phyloP scores from a whole-genome alignment of 2,797 vertebrate species.

The Muraenolepis orangiensis region DNA sequence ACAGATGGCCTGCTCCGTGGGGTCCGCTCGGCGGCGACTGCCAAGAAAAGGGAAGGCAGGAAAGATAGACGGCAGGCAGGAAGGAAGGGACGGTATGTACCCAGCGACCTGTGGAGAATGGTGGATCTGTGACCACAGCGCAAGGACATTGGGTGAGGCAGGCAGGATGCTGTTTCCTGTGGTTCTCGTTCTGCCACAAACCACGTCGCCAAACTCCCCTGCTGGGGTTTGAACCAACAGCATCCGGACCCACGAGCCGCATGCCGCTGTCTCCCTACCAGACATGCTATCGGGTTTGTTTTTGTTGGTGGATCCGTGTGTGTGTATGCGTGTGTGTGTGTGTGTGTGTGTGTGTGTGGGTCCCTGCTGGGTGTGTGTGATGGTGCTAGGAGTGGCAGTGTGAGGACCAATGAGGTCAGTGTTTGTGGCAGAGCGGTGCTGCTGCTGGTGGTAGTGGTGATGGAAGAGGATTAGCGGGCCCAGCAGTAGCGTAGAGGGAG shows the following conservation, averaged over 20 bases:
- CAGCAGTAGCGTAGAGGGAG: not conserved
- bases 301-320: not conserved
- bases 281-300: not conserved
- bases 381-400: not conserved
- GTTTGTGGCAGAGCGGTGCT: not conserved
- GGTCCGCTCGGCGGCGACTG: conserved; percentile 32
- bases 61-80: conserved; percentile 25
- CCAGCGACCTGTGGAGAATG: conserved; percentile 3
- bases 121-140: conserved; percentile 21
- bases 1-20: conserved; percentile 40
- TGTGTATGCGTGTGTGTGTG: not conserved
- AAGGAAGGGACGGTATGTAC: conserved; percentile 10
- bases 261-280: conserved; percentile 19
- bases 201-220: conserved; percentile 56
- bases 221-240: conserved; percentile 55
- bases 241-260: conserved; percentile 50
- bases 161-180: conserved; percentile 48
- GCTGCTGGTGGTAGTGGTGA: not conserved
- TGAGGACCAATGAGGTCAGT: not conserved
- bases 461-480: not conserved
- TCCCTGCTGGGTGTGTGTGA: not conserved
- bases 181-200: conserved; percentile 60
- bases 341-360: not conserved
- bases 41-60: not conserved
- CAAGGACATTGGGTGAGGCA: conserved; percentile 48